Base-by-base conservation (phyloP, 2,797 vertebrate species). In the Coccyzus lansbergi region DNA sequence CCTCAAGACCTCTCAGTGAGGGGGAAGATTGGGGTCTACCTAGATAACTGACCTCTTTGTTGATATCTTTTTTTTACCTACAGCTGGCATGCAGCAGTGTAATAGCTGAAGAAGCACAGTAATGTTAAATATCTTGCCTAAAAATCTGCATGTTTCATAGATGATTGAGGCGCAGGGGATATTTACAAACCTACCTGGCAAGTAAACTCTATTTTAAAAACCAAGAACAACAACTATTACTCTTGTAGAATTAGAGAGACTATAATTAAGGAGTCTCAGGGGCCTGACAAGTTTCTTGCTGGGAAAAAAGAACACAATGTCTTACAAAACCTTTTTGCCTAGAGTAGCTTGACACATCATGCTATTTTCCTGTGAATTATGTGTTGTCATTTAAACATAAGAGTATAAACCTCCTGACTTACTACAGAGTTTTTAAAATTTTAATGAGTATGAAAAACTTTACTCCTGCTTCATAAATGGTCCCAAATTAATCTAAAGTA, bases 401-500 rank as follows among this genome's bases (percentile, higher is more conserved):
- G 88, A 96, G 86, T 77, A 88, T 69, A 96, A 96, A 95, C 48
- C 20, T 74, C 53, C 36, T 90, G 72, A 80, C 55, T 94, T 75
- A 62, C 14, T 80, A 53, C 7, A 91, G 86, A 84, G 77, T 42
- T 63, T 95, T 92, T 94, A 96, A 94, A 96, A 95, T 71, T 88
- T 96, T 96, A 96, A 95, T 95, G 42, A 15, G 15, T 88, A 89
- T 56, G 62, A 91, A 94, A 91, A 97, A 75, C 38, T 95, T 96
- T 86, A 85, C 77, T 97, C 72, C 94, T 82, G 44, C 62, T 95
- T 92, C 86, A 95, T 97, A 96, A 97, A 94, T 91, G 83, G 64
- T 86, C 79, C 75, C 78, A 94, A 96, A 97, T 96, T 95, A 97
- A 96, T 93, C 86, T 92, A 96, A 97, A 95, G 96, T 95, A 97